phyloP scores from a whole-genome alignment of 2,888 invertebrate species.

The Erebia ligea region DNA sequence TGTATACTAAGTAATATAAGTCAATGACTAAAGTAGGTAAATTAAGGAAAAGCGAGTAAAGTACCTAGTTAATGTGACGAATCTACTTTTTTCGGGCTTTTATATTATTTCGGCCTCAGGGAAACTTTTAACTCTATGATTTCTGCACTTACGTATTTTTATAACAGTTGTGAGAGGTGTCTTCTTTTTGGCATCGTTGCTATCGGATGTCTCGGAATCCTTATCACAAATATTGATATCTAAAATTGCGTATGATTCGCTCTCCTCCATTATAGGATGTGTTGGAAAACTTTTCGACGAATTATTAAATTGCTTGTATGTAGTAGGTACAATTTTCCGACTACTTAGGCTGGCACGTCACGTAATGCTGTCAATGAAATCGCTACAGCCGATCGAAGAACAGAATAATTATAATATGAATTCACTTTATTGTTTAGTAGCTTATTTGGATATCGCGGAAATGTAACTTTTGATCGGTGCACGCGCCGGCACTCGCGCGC shows the following conservation, averaged over 20 bases:
- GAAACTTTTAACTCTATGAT: too few relatives aligned
- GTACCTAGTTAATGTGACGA: not conserved
- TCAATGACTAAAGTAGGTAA: too few relatives aligned
- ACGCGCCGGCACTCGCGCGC: conserved; percentile 33
- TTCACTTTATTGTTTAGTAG: conserved; percentile 19
- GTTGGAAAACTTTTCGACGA: conserved; percentile 8
- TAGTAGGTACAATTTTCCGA: conserved; percentile 20
- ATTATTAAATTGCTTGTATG: too few relatives aligned
- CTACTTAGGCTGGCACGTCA: conserved; percentile 16
- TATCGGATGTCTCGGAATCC: conserved; percentile 52
- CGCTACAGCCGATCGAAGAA: conserved; percentile 9
- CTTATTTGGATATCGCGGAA: conserved; percentile 36
- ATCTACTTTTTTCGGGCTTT: not conserved
- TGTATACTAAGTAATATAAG: too few relatives aligned
- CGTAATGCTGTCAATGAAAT: not conserved
- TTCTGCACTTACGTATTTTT: conserved; percentile 68
- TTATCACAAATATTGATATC: conserved; percentile 67
- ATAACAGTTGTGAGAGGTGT: conserved; percentile 62
- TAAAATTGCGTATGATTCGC: conserved; percentile 67
- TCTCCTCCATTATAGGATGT: conserved; percentile 45
- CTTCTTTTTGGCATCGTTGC: conserved; percentile 52
- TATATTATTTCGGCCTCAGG: too few relatives aligned
- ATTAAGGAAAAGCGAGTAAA: not conserved
- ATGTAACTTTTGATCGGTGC: conserved; percentile 27
- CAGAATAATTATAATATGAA: not conserved